phyloP scores from a whole-genome alignment of 2,888 invertebrate genomes.

The Mermis nigrescens region DNA sequence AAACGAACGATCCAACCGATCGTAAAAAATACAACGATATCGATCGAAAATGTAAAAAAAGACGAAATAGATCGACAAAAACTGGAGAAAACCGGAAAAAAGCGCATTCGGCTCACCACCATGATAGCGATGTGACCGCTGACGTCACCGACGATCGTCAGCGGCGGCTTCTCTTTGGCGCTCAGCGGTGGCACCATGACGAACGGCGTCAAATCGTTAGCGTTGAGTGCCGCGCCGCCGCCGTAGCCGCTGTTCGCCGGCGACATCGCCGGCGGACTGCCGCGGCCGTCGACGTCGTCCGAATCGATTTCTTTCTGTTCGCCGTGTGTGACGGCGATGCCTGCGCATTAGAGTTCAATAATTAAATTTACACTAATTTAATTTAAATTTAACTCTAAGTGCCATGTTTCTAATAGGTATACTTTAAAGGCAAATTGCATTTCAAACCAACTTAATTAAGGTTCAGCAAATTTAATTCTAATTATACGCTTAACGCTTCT shows the following conservation, averaged over 20 bases:
- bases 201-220: background rate
- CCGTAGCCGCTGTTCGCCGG: no score
- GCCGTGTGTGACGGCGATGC: conserved; percentile 96
- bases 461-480: no score
- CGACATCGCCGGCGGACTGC: conserved; percentile 59
- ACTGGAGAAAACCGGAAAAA: background rate
- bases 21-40: no score
- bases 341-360: no score
- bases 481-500: no score
- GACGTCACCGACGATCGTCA: conserved; percentile 95
- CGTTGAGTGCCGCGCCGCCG: background rate
- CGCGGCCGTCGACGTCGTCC: conserved; percentile 81
- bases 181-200: conserved; percentile 47
- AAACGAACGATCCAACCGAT: no score
- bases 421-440: no score
- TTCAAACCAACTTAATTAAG: no score
- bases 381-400: no score
- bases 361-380: no score
- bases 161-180: conserved; percentile 96
- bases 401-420: no score
- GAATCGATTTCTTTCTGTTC: conserved; percentile 61
- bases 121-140: conserved; percentile 93
- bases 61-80: no score
- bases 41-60: background rate
- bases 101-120: conserved; percentile 70